Percentiles rank a stretch among this genome's conserved stretches.
phyloP scores from a whole-genome alignment of 2,113 vertebrate species.

The Penelope pileata region DNA sequence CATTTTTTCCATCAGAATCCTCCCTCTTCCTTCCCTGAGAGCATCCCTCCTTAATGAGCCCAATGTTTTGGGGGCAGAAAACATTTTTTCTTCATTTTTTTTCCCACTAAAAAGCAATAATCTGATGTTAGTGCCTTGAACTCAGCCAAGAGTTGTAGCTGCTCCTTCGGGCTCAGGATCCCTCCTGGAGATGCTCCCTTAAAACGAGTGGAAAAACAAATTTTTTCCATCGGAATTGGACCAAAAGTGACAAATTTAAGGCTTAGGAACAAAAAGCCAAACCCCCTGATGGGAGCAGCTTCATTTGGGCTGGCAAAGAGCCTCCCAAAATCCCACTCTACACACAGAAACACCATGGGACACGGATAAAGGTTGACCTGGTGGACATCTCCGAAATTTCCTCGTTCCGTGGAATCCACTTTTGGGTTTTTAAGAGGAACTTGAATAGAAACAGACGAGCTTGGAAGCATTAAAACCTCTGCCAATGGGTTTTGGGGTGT shows the following conservation, averaged over 20 bases:
- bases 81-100: too few relatives aligned
- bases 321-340: background rate
- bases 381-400: too few relatives aligned
- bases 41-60: too few relatives aligned
- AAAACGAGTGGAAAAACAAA: rapidly evolving
- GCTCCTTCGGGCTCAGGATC: background rate
- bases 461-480: rapidly evolving
- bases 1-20: background rate
- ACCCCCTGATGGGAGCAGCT: background rate
- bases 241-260: too few relatives aligned
- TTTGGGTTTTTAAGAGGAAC: background rate
- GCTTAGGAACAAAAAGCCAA: too few relatives aligned
- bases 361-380: too few relatives aligned
- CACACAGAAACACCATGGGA: background rate
- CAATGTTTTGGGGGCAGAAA: rapidly evolving
- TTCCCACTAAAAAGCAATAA: too few relatives aligned
- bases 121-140: background rate
- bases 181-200: background rate
- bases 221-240: background rate
- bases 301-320: background rate
- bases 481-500: background rate
- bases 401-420: too few relatives aligned
- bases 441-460: background rate
- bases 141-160: background rate
- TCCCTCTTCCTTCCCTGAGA: background rate